Evolutionary conservation across 1,140 invertebrate genomes (phyloP).

Genomic region (Mylabris phalerata): DNA sequence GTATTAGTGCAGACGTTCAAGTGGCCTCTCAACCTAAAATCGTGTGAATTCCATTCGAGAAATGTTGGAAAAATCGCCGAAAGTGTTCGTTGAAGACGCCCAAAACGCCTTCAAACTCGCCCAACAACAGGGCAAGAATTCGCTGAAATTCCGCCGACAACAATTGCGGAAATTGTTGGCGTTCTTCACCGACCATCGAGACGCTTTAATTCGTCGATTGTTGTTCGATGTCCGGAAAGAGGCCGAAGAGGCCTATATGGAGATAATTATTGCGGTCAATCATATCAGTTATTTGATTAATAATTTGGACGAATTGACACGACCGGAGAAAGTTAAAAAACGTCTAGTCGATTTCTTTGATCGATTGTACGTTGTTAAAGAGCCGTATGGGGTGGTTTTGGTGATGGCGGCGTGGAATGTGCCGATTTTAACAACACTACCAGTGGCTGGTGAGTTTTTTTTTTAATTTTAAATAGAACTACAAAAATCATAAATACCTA

Average conservation of each 20-base stretch:
- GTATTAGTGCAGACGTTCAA: too few species aligned
- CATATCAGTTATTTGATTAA: constrained; percentile 56
- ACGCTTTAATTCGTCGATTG: constrained; percentile 65
- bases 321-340: constrained; percentile 50
- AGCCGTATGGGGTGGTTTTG: constrained; percentile 62
- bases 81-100: background rate
- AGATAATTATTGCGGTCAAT: constrained; percentile 59
- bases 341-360: constrained; percentile 15
- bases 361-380: constrained; percentile 19
- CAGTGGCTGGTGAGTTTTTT: constrained; percentile 35
- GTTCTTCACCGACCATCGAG: constrained; percentile 58
- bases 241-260: constrained; percentile 61
- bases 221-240: constrained; percentile 68
- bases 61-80: background rate
- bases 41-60: too few species aligned
- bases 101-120: background rate
- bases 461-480: background rate
- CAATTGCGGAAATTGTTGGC: background rate
- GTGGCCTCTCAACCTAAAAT: background rate
- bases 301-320: constrained; percentile 59
- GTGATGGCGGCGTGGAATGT: constrained; percentile 97
- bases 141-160: background rate
- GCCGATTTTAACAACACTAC: constrained; percentile 72
- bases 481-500: too few species aligned
- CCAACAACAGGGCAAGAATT: background rate